A percentile compares a stretch with the other conserved stretches of the same genome.
These are phyloP conservation scores for Drymodes brunneopygia DNA, from an alignment of 2,113 vertebrate genomes.

Conservation along the genomic window DNA sequence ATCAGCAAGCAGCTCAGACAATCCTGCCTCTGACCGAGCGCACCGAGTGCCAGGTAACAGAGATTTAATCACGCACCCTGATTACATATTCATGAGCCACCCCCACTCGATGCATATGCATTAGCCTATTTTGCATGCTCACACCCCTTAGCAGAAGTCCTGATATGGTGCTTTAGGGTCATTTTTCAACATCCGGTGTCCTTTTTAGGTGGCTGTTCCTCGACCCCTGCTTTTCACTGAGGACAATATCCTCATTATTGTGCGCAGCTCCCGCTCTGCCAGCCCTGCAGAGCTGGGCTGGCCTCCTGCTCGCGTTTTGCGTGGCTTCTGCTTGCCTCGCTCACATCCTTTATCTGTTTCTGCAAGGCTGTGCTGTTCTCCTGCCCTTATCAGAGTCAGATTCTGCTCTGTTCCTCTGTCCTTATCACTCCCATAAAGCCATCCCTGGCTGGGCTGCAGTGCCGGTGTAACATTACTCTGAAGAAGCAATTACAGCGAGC, in stretches of 20 bases:
- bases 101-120: background rate
- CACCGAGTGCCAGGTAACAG: background rate
- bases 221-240: accelerated
- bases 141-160: background rate
- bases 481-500: constrained; percentile 60
- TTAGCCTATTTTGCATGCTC: accelerated
- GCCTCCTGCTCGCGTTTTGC: background rate
- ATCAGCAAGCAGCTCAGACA: too few species aligned
- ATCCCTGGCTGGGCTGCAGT: background rate
- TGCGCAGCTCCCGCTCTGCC: background rate
- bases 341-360: background rate
- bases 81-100: background rate
- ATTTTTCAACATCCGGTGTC: accelerated
- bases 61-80: accelerated
- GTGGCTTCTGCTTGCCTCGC: background rate
- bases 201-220: background rate
- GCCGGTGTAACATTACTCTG: constrained; percentile 10
- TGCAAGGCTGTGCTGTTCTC: background rate
- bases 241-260: accelerated
- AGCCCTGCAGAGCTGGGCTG: background rate
- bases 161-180: accelerated
- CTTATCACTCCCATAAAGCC: background rate
- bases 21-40: accelerated
- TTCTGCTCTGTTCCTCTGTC: background rate
- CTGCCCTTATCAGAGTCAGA: background rate